Base-by-base conservation (phyloP, 1,140 invertebrate genomes). In the Drosophila micromelanica region DNA sequence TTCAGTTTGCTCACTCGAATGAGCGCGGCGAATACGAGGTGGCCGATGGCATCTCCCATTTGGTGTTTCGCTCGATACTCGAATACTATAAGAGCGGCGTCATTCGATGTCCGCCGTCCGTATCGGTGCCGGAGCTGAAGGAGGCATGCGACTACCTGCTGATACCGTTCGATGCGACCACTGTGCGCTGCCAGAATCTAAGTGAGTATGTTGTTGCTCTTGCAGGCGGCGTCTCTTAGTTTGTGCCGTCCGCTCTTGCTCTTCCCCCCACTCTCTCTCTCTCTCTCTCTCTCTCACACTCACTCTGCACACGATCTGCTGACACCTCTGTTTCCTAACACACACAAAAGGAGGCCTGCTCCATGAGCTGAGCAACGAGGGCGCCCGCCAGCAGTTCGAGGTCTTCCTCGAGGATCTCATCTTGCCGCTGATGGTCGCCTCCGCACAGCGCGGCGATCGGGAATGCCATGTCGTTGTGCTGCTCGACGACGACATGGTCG, bases 131-230 rank as follows among this genome's bases (percentile, higher is more conserved):
- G 90, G 99, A 99, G 93, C 92, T 99, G 38, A 93, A 98, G 54
- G 99, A 99, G 93, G 99, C 99, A 20, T 99, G 99, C 92, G 99
- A 99, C 93, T 99, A 99, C 92, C 93, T 99, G 30, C 94, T 99
- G 2, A 96, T 99, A 84, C 99, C 99, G 15, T 99, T 99, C 92
- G 98, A 99, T 93, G 97, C 98, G 2, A 95, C 95, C 52, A 99
- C 98, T 35, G 96, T 99, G 37, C 97, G 98, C 92, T 99, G 98
- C 93, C 96, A 98, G 93, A 98, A 98, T 94, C 94, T 99, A 69
- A 93, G 97, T 98, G 94, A 95, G 96, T 95, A 89, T 46, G 46
- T 23, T 73, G 35, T 20, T 20, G 43, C 23, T 68, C 40, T 59
- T 70, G 43, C 57, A 72, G 63, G 56, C 70, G 76, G 72, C 54